These are phyloP conservation scores for Coreius guichenoti DNA, from an alignment of 2,797 vertebrate species.

Conservation along the genomic window DNA sequence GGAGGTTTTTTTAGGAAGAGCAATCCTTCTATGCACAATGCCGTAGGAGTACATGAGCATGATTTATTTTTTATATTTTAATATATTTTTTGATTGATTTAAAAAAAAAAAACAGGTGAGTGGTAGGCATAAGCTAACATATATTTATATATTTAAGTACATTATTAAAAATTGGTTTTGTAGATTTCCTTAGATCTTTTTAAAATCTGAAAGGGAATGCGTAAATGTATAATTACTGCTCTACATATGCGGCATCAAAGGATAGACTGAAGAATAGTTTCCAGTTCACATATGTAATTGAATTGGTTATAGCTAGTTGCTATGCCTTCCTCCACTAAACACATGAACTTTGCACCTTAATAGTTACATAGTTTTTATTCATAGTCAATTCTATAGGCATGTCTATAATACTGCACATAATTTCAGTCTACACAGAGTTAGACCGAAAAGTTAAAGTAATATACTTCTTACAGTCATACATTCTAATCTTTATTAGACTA, in stretches of 20 bases:
- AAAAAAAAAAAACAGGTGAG: not conserved
- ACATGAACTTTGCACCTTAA: slow-evolving; percentile 4
- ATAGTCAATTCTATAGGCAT: not conserved
- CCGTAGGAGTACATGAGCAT: not conserved
- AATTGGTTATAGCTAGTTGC: slow-evolving; percentile 9
- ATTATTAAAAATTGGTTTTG: not conserved
- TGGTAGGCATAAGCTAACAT: not conserved
- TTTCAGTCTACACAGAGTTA: not conserved
- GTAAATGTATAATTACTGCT: not conserved
- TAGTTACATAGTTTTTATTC: not conserved
- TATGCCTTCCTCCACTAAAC: not conserved
- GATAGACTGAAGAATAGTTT: not conserved
- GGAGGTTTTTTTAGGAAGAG: not conserved
- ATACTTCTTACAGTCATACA: not conserved
- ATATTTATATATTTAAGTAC: not conserved
- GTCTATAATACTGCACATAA: not conserved
- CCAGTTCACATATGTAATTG: not conserved
- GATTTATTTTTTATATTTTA: not conserved
- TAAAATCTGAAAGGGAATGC: not conserved
- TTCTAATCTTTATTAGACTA: not conserved
- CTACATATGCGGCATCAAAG: not conserved
- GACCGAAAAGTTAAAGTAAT: not conserved
- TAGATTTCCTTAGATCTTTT: not conserved
- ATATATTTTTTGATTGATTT: no score
- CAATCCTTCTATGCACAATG: slow-evolving; percentile 1